Conservation (phyloP, 2,797 vertebrate species). For the Argentina silus region DNA sequence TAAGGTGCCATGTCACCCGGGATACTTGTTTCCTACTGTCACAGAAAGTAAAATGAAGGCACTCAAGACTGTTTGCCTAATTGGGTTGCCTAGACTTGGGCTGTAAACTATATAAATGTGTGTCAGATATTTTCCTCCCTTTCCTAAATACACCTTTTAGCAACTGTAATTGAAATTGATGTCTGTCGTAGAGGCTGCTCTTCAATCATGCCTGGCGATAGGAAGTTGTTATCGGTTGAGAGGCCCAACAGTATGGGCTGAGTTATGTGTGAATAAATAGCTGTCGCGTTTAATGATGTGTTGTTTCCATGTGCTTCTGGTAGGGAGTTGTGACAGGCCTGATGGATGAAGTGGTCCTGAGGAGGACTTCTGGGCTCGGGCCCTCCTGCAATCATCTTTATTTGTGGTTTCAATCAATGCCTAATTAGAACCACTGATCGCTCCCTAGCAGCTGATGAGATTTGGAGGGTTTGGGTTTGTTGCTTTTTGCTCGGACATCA, state of each 20-base stretch:
- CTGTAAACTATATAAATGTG: conserved; percentile 56
- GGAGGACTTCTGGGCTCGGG: conserved; percentile 44
- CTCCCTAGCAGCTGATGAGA: conserved; percentile 78
- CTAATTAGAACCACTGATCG: conserved; percentile 84
- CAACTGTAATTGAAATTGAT: conserved; percentile 77
- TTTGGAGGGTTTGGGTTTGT: conserved; percentile 1
- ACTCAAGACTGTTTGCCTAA: conserved; percentile 46
- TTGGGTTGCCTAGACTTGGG: conserved; percentile 40
- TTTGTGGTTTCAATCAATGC: conserved; percentile 83
- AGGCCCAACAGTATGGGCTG: conserved; percentile 51
- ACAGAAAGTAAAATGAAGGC: conserved; percentile 29
- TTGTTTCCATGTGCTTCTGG: conserved; percentile 50
- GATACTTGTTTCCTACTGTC: conserved; percentile 27
- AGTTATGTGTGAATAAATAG: conserved; percentile 69
- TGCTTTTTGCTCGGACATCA: not conserved
- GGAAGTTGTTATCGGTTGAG: conserved; percentile 52
- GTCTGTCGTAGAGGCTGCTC: conserved; percentile 62
- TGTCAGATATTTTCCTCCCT: conserved; percentile 44
- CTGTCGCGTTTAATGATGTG: conserved; percentile 71
- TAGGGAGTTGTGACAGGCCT: conserved; percentile 55
- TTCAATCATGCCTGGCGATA: conserved; percentile 69
- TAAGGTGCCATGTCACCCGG: conserved; percentile 21
- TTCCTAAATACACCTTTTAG: conserved; percentile 68
- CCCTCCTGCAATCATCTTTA: conserved; percentile 70
- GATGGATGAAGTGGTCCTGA: conserved; percentile 75